A percentile compares a stretch with the other conserved stretches of the same genome.
phyloP scores from a whole-genome alignment of 35 echinoderm and acorn worm genomes.

The Ptychodera flava region DNA sequence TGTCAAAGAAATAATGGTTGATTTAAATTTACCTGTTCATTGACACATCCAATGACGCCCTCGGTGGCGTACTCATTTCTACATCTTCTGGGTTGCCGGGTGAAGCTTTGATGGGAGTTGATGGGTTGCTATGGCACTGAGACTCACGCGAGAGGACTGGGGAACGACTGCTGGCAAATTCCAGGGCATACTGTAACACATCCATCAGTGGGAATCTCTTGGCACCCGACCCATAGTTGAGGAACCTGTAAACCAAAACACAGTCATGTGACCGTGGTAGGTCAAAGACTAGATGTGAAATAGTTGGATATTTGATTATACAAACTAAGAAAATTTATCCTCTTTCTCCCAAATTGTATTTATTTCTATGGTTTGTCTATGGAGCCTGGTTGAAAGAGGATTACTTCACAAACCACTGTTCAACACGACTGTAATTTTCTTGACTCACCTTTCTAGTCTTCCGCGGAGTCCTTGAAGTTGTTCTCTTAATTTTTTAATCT shows the following conservation, averaged over 20 bases:
- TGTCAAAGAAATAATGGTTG: too few relatives aligned
- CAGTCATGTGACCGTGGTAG: too few relatives aligned
- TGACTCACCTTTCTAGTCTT: constrained; percentile 82
- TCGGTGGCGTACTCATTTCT: constrained; percentile 68
- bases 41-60: constrained; percentile 16
- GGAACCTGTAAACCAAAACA: too few relatives aligned
- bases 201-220: constrained; percentile 91
- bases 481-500: constrained; percentile 42
- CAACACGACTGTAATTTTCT: neutral
- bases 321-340: too few relatives aligned
- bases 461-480: constrained; percentile 55
- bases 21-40: neutral
- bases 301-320: too few relatives aligned
- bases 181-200: constrained; percentile 84
- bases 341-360: too few relatives aligned
- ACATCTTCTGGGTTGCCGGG: constrained; percentile 56
- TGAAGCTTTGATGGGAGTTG: constrained; percentile 19
- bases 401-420: too few relatives aligned
- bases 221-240: constrained; percentile 80
- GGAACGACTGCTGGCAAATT: constrained; percentile 79
- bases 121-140: neutral
- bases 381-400: too few relatives aligned
- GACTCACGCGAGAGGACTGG: neutral
- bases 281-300: too few relatives aligned
- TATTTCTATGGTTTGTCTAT: too few relatives aligned